Base-by-base conservation (phyloP, 2,888 invertebrate species). In the Rapana venosa region DNA sequence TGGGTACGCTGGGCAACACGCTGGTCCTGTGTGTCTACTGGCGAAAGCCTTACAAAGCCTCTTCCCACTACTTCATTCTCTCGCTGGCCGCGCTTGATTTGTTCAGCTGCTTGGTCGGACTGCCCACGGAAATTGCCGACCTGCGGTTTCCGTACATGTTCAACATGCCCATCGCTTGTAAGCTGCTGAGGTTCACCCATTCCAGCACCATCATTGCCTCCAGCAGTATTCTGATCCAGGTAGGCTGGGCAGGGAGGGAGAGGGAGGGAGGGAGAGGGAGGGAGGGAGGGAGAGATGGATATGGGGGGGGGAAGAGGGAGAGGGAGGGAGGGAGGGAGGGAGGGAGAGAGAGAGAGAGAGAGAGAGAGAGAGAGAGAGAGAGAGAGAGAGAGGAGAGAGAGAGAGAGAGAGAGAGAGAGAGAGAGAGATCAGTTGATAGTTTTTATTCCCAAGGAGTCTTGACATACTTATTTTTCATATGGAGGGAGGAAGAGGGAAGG, bases 71-170 rank as follows among this genome's bases (percentile, higher is more conserved):
- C 92, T 95, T 95, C 91, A 95, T 95, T 83, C 90, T 95, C 81
- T 22, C 92, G 94, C 61, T 94, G 94, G 36, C 90, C 30, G 56
- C 93, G 87, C 93, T 95, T 90, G 95, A 95, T 93, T 93, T 95
- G 77, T 91, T 95, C 88, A 94, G 93, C n/a, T 95, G 95, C 88
- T 83, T 94, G 22, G 92, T 95, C 35, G 95, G 95, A 26, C 94
- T 95, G 93, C 95, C 95, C 56, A 94, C 95, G 32, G 95, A 95
- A 90, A 94, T 95, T 32, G 94, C 94, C 47, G 95, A 95, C 91
- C 93, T 95, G 26, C 90, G 94, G 66, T 94, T 93, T 90, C 95
- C 95, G 26, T 94, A 94, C 91, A 94, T 94, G 92, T 95, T 95
- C 91, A 92, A 94, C 90, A 93, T 94, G 13, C 93, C 94, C 0